Evolutionary conservation across 1,140 invertebrate genomes (phyloP).

Genomic region (Anagrus nilaparvatae): DNA sequence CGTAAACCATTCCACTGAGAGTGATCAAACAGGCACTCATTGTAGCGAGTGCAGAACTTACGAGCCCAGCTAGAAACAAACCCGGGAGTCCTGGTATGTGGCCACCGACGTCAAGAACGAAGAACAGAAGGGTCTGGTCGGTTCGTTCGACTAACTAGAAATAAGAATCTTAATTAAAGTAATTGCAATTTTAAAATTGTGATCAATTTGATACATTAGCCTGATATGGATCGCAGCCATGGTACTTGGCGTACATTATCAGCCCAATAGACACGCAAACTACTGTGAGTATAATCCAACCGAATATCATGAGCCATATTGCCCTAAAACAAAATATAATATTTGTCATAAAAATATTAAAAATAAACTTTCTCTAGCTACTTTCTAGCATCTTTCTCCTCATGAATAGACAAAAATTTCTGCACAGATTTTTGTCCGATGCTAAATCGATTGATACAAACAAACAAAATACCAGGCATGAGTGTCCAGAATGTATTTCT

Average conservation of each 20-base stretch:
- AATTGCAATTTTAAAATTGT: not conserved
- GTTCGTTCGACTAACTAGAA: constrained; percentile 22
- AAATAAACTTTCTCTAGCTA: constrained; percentile 15
- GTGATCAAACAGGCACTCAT: constrained; percentile 42
- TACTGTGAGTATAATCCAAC: constrained; percentile 38
- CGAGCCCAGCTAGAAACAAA: constrained; percentile 58
- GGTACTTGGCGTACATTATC: constrained; percentile 49
- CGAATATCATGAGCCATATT: constrained; percentile 27
- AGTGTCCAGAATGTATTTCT: constrained; percentile 51
- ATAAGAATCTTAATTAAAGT: not conserved
- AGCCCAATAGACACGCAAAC: constrained; percentile 40
- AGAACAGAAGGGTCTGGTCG: constrained; percentile 47
- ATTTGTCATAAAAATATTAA: not conserved
- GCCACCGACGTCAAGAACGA: constrained; percentile 49
- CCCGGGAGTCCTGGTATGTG: constrained; percentile 51
- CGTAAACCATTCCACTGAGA: constrained; percentile 45
- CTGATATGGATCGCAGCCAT: constrained; percentile 50
- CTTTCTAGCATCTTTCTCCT: constrained; percentile 45
- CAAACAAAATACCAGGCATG: constrained; percentile 45
- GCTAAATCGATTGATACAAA: constrained; percentile 50
- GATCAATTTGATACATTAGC: constrained; percentile 17
- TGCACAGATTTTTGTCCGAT: constrained; percentile 57
- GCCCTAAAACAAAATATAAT: constrained; percentile 21
- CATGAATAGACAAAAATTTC: constrained; percentile 51
- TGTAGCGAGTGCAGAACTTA: constrained; percentile 53